phyloP scores from a whole-genome alignment of 2,888 invertebrate species.

The Sepioteuthis lessoniana region DNA sequence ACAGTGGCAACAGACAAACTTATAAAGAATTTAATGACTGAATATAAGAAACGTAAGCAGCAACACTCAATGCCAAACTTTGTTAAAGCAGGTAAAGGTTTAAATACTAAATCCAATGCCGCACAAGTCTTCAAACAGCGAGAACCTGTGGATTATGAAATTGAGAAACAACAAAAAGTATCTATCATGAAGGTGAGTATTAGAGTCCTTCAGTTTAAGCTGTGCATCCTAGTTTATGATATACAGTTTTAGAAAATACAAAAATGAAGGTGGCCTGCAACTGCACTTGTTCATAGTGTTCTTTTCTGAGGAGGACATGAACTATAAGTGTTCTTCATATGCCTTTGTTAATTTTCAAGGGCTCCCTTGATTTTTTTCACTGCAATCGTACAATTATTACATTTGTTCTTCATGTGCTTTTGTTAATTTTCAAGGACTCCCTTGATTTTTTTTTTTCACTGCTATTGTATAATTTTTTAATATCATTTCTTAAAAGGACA shows the following conservation, averaged over 20 bases:
- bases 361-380: too few relatives aligned
- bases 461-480: too few relatives aligned
- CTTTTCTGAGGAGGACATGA: too few relatives aligned
- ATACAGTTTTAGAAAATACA: not conserved
- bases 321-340: too few relatives aligned
- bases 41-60: constrained; percentile 78
- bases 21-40: constrained; percentile 77
- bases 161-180: constrained; percentile 86
- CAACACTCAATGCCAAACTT: constrained; percentile 76
- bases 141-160: constrained; percentile 67
- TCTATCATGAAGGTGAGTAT: constrained; percentile 86
- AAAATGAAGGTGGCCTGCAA: too few relatives aligned
- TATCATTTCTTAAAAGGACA: too few relatives aligned
- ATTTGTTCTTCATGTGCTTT: too few relatives aligned
- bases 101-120: constrained; percentile 51
- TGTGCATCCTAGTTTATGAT: not conserved
- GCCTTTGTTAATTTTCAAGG: too few relatives aligned
- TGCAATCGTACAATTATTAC: too few relatives aligned
- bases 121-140: constrained; percentile 49
- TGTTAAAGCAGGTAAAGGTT: constrained; percentile 57
- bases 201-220: not conserved
- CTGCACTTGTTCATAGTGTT: too few relatives aligned
- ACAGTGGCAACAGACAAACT: constrained; percentile 76
- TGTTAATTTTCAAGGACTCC: too few relatives aligned
- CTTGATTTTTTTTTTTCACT: too few relatives aligned